phyloP scores from a whole-genome alignment of 2,888 invertebrate species.

The Polyommatus iphigenia region DNA sequence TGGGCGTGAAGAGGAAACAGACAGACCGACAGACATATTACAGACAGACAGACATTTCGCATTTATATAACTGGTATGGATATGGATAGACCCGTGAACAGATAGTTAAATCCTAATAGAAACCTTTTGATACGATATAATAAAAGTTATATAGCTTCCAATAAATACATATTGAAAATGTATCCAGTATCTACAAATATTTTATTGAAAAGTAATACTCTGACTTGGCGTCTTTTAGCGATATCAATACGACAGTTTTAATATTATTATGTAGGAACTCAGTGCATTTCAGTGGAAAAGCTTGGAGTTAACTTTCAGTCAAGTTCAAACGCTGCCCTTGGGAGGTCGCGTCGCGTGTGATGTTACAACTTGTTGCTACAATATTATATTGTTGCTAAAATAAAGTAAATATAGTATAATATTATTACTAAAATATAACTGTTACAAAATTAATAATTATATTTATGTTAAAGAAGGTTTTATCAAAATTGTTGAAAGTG shows the following conservation, averaged over 20 bases:
- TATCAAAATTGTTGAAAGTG: neutral
- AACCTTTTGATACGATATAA: neutral
- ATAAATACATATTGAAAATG: neutral
- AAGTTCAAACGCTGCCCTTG: conserved; percentile 25
- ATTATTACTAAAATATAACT: neutral
- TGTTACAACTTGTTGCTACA: neutral
- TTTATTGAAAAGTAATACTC: neutral
- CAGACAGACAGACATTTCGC: no score
- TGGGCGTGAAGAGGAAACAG: no score
- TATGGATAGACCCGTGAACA: neutral
- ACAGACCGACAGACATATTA: no score
- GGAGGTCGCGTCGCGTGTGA: conserved; percentile 15
- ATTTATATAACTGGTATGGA: no score
- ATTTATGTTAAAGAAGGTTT: neutral
- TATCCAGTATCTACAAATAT: neutral
- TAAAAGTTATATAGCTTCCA: neutral
- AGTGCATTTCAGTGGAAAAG: conserved; percentile 16
- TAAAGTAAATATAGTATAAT: neutral
- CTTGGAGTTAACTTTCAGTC: conserved; percentile 17
- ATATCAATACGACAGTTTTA: neutral
- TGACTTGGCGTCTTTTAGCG: neutral
- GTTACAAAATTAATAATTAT: neutral
- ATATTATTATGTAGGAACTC: neutral
- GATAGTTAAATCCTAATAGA: neutral
- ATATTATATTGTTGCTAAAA: neutral